Evolutionary conservation across 2,113 vertebrate genomes (phyloP), one percentile per base, ranked within the genome.

Genomic region (Uria lomvia): DNA sequence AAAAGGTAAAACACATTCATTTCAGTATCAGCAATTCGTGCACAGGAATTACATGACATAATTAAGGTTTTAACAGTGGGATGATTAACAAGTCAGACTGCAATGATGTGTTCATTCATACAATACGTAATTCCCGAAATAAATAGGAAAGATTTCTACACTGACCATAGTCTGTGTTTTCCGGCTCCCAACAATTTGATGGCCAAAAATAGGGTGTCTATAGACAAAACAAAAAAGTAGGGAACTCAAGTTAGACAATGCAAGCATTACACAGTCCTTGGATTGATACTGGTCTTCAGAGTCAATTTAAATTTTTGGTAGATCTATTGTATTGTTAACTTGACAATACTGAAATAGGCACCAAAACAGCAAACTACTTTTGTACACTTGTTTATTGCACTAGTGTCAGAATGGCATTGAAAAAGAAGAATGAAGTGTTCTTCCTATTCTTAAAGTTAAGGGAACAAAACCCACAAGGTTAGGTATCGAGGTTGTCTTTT

Each of bases 191-290:
- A 98, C 99, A 99, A 97, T 99, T 99, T 94, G 99, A 99, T 94
- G 99, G 99, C 99, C 99, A 99, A 98, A 99, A 99, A 97, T 99
- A 99, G 72, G 99, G 99, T 93, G 99, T 99, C 99, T 99, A 97
- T 8, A 92, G 91, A 96, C 84, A 94, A 96, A 97, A 81, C 53
- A 86, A 92, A 96, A 71, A 91, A 73, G 58, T 45, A 86, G 52
- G 40, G 91, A 96, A 94, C n/a, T 63, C 43, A 95, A 50, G 86
- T 98, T 97, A 98, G 96, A 91, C 63, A 97, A 67, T 45, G 40
- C 29, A 92, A 87, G 36, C 21, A 90, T 88, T 78, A 70, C 15
- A 95, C 72, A 79, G 38, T 55, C 83, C 50, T 59, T 67, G 32
- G 13, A 55, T 74, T 70, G 66, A 84, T 38, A 91, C 21, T 67